Base-by-base conservation (phyloP, 2,888 invertebrate species). In the Leptinotarsa tumamoca region DNA sequence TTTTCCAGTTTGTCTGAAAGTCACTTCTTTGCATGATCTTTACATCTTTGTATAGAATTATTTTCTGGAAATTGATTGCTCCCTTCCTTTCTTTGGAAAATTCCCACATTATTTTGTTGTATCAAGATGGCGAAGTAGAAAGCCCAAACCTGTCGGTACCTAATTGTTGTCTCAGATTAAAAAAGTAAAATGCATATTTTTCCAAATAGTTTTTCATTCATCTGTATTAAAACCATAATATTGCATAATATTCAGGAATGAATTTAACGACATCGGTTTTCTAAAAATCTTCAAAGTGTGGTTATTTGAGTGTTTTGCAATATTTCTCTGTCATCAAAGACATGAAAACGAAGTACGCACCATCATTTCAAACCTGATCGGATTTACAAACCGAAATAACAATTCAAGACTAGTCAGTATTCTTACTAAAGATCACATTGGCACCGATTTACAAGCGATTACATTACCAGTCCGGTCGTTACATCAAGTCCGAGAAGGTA, bases 381-480 rank as follows among this genome's bases (percentile, higher is more conserved):
- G 67, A 79, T 73, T 75, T 78, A 79, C 78, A 80, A 79, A 74
- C 79, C 72, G 63, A 63, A 63, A 63, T 80, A 82, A 78, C 79
- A 76, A 76, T 78, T 79, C 77, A 78, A 78, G 77, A 79, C 78
- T 76, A 80, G 82, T 78, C 81, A 82, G 82, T 77, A 82, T 82
- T 82, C 81, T 81, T 81, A 76, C 79, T 83, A 82, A 82, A 84
- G 84, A 83, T 83, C 83, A 82, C 81, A 84, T 84, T 84, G 84
- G 83, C 84, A 84, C 83, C 82, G 82, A 84, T 84, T 84, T 84
- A 85, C 84, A 84, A 83, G 82, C 82, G 76, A 84, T 84, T 82
- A 84, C 84, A 83, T 80, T 74, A 80, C 79, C 77, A 75, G 76
- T 78, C 78, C 81, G 74, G 78, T 79, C 82, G 79, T 72, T 83